Percentiles rank a stretch among this genome's conserved stretches.
phyloP scores from a whole-genome alignment of 2,888 invertebrate genomes.

The Leptogaster cylindrica region DNA sequence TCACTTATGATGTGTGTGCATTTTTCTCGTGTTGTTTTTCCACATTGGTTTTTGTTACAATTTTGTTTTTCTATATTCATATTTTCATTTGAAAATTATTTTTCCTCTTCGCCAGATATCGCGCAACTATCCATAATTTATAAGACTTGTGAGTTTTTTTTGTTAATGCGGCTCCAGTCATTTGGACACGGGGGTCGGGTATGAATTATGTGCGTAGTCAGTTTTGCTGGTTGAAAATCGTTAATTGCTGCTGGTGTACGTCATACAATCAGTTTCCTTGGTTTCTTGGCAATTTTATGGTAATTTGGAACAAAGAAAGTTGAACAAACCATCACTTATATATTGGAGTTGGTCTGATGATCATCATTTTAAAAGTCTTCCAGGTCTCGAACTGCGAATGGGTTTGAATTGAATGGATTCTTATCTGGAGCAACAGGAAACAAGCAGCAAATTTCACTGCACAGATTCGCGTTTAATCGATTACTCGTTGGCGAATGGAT shows the following conservation, averaged over 20 bases:
- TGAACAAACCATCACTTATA: constrained; percentile 23
- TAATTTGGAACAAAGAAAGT: constrained; percentile 37
- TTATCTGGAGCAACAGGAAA: constrained; percentile 23
- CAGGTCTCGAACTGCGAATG: background rate
- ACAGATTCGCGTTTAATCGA: constrained; percentile 25
- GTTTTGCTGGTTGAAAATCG: constrained; percentile 39
- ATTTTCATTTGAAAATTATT: constrained; percentile 19
- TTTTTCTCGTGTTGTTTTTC: constrained; percentile 27
- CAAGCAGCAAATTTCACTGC: background rate
- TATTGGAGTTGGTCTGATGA: constrained; percentile 18
- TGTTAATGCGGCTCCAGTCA: background rate
- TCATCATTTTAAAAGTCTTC: background rate
- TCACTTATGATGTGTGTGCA: constrained; percentile 14
- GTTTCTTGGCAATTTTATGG: constrained; percentile 37
- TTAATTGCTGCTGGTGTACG: constrained; percentile 34
- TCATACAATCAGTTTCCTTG: constrained; percentile 29
- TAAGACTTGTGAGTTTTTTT: constrained; percentile 38
- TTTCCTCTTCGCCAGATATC: constrained; percentile 30
- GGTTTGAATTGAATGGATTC: constrained; percentile 1
- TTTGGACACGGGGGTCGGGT: constrained; percentile 23
- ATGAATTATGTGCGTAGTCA: constrained; percentile 41
- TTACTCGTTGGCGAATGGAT: constrained; percentile 4
- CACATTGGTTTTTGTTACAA: background rate
- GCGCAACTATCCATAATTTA: constrained; percentile 34
- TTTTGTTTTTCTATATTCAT: background rate